A percentile compares a stretch with the other conserved stretches of the same genome.
These are phyloP conservation scores for Oscarella lobularis DNA, from an alignment of 37 sponge, comb jelly and placozoan species.

Conservation along the genomic window DNA sequence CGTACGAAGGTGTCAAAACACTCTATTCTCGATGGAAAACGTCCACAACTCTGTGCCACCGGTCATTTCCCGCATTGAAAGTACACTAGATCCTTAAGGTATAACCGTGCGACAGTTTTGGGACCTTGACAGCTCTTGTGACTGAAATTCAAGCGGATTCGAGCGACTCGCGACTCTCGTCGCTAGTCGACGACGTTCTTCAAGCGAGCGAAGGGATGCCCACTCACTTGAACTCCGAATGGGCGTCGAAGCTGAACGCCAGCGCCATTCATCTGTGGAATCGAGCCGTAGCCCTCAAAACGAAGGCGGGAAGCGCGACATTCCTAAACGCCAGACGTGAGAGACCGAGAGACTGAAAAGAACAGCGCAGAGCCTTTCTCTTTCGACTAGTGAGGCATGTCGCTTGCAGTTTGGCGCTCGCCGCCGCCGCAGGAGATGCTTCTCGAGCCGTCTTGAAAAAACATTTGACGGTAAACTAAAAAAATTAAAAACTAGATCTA, in stretches of 20 bases:
- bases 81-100: too few relatives aligned
- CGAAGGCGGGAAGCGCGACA: conserved; percentile 14
- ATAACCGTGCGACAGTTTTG: too few relatives aligned
- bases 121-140: neutral
- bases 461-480: neutral
- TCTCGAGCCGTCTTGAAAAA: neutral
- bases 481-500: too few relatives aligned
- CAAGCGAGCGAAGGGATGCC: neutral
- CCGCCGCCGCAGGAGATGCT: neutral
- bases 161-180: neutral
- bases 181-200: neutral
- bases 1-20: too few relatives aligned
- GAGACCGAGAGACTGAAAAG: neutral
- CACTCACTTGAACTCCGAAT: neutral
- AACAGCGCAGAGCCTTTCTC: neutral
- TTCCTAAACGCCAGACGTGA: neutral
- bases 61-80: too few relatives aligned
- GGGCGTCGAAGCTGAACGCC: conserved; percentile 28
- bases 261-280: conserved; percentile 56
- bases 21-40: too few relatives aligned
- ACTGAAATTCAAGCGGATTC: neutral
- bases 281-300: conserved; percentile 48
- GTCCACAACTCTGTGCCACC: too few relatives aligned
- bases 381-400: conserved; percentile 45
- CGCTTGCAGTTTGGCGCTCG: conserved; percentile 32